Conservation (phyloP, 2,888 invertebrate genomes). For the Taphrorychus bicolor region DNA sequence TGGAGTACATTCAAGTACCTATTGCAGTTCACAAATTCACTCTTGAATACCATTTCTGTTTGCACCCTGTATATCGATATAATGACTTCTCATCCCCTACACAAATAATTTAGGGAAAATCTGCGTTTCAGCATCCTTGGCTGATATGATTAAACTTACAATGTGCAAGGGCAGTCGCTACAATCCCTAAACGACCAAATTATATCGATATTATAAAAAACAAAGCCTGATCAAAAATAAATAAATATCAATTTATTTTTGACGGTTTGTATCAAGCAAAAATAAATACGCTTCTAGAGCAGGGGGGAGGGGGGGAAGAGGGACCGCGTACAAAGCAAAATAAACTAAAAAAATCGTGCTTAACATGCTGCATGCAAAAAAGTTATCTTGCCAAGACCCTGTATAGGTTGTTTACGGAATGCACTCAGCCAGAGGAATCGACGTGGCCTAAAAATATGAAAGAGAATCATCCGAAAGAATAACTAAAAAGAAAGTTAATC, state of each 20-base stretch:
- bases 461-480: constrained; percentile 25
- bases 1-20: too few relatives aligned
- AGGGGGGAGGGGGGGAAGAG: constrained; percentile 5
- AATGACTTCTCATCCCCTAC: constrained; percentile 26
- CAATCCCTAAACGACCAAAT: constrained; percentile 14
- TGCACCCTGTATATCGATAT: constrained; percentile 36
- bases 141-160: constrained; percentile 6
- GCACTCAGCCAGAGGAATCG: constrained; percentile 2
- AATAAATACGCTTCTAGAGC: constrained; percentile 37
- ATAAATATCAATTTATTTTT: constrained; percentile 1
- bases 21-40: not conserved
- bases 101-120: constrained; percentile 40
- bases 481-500: constrained; percentile 40
- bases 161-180: constrained; percentile 34
- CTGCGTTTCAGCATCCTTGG: constrained; percentile 5
- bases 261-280: constrained; percentile 7
- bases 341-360: constrained; percentile 19
- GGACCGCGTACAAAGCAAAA: constrained; percentile 41
- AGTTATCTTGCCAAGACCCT: not conserved
- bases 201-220: constrained; percentile 37
- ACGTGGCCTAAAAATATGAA: constrained; percentile 21
- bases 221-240: constrained; percentile 1
- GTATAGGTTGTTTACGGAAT: constrained; percentile 10
- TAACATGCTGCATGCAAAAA: constrained; percentile 21
- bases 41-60: not conserved